Percentiles rank a stretch among this genome's conserved stretches.
Evolutionary conservation across 30 jellyfish, hydroid and myxozoan genomes (phyloP).

Genomic region (Pelagia noctiluca): DNA sequence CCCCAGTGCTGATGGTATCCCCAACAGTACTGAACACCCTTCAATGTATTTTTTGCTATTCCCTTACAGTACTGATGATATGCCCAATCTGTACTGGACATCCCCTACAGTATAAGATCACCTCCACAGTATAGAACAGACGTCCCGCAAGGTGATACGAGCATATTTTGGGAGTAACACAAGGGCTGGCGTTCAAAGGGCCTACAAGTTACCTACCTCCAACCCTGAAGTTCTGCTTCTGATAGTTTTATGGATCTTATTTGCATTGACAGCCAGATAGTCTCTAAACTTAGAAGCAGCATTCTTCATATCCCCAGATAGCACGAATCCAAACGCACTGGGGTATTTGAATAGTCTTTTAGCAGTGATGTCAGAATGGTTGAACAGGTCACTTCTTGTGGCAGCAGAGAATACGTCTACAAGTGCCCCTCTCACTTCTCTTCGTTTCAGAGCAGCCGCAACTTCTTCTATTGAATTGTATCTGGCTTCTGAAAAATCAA

Average conservation of each 20-base stretch:
- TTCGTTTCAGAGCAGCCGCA: slow-evolving; percentile 63
- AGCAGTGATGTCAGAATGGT: slow-evolving; percentile 54
- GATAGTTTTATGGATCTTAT: slow-evolving; percentile 2
- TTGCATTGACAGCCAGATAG: slow-evolving; percentile 31
- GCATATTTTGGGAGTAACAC: too few species aligned
- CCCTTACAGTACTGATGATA: too few species aligned
- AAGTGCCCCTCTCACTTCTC: slow-evolving; percentile 79
- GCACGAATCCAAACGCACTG: slow-evolving; percentile 74
- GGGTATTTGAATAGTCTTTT: slow-evolving; percentile 51
- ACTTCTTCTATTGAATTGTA: slow-evolving; percentile 69
- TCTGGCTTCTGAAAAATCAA: slow-evolving; percentile 25
- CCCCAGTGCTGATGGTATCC: too few species aligned
- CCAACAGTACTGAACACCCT: too few species aligned
- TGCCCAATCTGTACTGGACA: too few species aligned
- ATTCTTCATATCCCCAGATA: slow-evolving; percentile 72
- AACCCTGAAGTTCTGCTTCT: slow-evolving; percentile 45
- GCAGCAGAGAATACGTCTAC: slow-evolving; percentile 82
- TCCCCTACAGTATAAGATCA: too few species aligned
- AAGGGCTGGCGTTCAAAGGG: neutral
- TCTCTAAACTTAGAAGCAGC: slow-evolving; percentile 47
- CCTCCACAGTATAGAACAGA: too few species aligned
- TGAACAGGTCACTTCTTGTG: slow-evolving; percentile 57
- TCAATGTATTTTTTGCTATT: too few species aligned
- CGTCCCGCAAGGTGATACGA: too few species aligned
- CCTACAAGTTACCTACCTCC: slow-evolving; percentile 27